Evolutionary conservation across 2,113 vertebrate genomes (phyloP), one percentile per base, ranked within the genome.

Genomic region (Ranitomeya variabilis): DNA sequence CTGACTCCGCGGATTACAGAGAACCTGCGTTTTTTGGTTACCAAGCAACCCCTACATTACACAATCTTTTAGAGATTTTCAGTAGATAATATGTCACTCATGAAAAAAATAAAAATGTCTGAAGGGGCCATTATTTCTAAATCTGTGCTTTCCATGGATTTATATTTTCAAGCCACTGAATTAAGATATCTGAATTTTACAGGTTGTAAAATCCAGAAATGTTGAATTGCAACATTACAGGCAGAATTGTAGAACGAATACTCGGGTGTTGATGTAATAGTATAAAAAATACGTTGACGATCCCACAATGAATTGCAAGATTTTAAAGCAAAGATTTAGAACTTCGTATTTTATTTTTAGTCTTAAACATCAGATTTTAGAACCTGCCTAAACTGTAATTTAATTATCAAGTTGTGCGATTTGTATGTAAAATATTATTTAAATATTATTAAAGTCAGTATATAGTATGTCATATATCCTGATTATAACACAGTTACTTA

Each of bases 1-100:
- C 87, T 71, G 82, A 89, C 82, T 79, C 60, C 69, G 87, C 82
- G 79, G 73, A 89, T 89, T 60, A 79, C 37, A 82, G 51, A 89
- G 83, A 52, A 84, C 73, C 87, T 12, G 82, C 73, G 85, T 89
- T 79, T 89, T 45, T 81, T 78, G 19, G 87, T 89, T 89, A 82
- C 87, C 69, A 77, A 51, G 87, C 82, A 89, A 89, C 87, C 14
- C 18, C 62, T 45, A 79, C 73, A 78, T 89, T 85, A 85, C 69
- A 79, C 31, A 37, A 66, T 51, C 69, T 19, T 76, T 66, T 55
- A 9, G 80, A 67, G 54, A 83, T 66, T 77, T 77, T 64, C 69
- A 76, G 31, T 59, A 54, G 19, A 83, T 60, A 78, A 77, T 67
- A 37, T 15, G 45, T 23, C 51, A 16, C 10, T 59, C n/a, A 19